phyloP scores from a whole-genome alignment of 2,888 invertebrate species.

The Parnassius mnemosyne region DNA sequence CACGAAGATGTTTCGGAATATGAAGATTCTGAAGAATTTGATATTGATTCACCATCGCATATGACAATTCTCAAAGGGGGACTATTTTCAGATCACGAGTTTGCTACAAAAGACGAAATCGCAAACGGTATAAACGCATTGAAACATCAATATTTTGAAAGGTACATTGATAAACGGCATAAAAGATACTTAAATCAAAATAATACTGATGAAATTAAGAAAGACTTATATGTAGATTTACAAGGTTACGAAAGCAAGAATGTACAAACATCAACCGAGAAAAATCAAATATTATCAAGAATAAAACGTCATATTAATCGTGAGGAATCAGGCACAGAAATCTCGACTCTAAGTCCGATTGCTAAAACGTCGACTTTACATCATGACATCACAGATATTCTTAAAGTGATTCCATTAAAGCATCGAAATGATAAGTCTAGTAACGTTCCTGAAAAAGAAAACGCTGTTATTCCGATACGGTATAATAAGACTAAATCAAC shows the following conservation, averaged over 20 bases:
- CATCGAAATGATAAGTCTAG: slow-evolving; percentile 35
- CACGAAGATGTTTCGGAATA: slow-evolving; percentile 58
- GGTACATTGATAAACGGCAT: slow-evolving; percentile 65
- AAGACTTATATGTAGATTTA: slow-evolving; percentile 50
- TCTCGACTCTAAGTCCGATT: slow-evolving; percentile 47
- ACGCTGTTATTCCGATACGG: slow-evolving; percentile 60
- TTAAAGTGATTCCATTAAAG: slow-evolving; percentile 65
- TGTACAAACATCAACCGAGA: slow-evolving; percentile 42
- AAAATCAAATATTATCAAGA: slow-evolving; percentile 43
- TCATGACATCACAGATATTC: slow-evolving; percentile 50
- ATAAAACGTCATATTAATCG: slow-evolving; percentile 50
- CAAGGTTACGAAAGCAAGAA: slow-evolving; percentile 47
- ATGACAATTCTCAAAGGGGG: slow-evolving; percentile 72
- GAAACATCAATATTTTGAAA: slow-evolving; percentile 72
- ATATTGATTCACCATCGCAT: slow-evolving; percentile 49
- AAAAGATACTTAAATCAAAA: slow-evolving; percentile 62
- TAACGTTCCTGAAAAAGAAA: slow-evolving; percentile 45
- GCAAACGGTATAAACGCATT: slow-evolving; percentile 61
- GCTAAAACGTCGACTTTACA: slow-evolving; percentile 37
- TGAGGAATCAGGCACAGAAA: slow-evolving; percentile 52
- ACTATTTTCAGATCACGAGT: slow-evolving; percentile 53
- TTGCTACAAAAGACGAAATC: slow-evolving; percentile 38
- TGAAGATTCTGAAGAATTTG: slow-evolving; percentile 50
- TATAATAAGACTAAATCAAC: slow-evolving; percentile 67
- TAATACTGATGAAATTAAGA: slow-evolving; percentile 47